Evolutionary conservation across 1,140 invertebrate genomes (phyloP).

Genomic region (Trichonephila inaurata): DNA sequence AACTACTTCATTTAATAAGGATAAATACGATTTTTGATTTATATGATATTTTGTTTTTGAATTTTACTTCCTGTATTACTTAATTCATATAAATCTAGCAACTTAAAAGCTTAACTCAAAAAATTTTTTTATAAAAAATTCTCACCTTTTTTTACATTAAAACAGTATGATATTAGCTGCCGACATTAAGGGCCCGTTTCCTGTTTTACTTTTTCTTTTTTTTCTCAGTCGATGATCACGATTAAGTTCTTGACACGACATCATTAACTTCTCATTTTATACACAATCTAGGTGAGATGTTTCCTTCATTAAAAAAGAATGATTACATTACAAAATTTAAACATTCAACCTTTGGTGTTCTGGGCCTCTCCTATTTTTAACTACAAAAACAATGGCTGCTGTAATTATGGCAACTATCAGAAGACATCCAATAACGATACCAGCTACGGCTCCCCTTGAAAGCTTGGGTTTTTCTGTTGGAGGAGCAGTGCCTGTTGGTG

Average conservation of each 20-base stretch:
- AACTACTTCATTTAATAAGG: too few relatives aligned
- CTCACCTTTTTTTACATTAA: not conserved
- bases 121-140: too few relatives aligned
- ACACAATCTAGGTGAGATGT: not conserved
- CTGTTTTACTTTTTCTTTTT: not conserved
- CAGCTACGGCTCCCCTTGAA: conserved; percentile 49
- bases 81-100: too few relatives aligned
- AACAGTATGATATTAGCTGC: conserved; percentile 16
- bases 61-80: too few relatives aligned
- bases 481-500: not conserved
- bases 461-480: conserved; percentile 27
- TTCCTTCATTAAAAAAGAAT: not conserved
- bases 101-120: too few relatives aligned
- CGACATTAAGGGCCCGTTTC: not conserved
- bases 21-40: too few relatives aligned
- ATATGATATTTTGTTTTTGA: too few relatives aligned
- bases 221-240: not conserved
- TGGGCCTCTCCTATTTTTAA: conserved; percentile 46
- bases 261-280: not conserved
- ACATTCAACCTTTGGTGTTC: conserved; percentile 48
- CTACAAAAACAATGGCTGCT: conserved; percentile 62
- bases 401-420: conserved; percentile 46
- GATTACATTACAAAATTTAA: not conserved
- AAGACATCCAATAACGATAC: conserved; percentile 64
- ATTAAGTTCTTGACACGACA: not conserved